A percentile compares a stretch with the other conserved stretches of the same genome.
Evolutionary conservation across 2,113 vertebrate genomes (phyloP).

Genomic region (Hirundichthys speculiger): DNA sequence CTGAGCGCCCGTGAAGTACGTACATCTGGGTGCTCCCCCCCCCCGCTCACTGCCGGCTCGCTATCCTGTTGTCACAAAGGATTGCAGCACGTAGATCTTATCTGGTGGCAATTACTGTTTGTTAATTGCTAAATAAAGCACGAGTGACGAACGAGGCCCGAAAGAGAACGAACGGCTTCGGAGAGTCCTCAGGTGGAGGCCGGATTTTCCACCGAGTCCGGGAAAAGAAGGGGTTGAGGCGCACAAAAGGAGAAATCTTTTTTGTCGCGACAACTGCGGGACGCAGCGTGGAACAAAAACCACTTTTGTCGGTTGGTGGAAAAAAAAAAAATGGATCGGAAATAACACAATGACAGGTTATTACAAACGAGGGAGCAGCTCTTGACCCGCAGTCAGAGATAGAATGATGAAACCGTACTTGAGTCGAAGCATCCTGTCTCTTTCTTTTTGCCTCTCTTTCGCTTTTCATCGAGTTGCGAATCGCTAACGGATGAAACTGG

Average conservation of each 20-base stretch:
- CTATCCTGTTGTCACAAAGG: constrained; percentile 53
- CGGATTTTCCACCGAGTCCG: background rate
- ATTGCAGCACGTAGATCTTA: constrained; percentile 41
- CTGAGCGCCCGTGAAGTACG: constrained; percentile 45
- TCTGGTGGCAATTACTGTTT: constrained; percentile 74
- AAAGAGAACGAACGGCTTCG: constrained; percentile 43
- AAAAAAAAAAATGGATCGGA: constrained; percentile 45
- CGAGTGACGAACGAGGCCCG: constrained; percentile 46
- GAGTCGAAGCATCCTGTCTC: constrained; percentile 57
- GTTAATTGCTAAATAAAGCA: constrained; percentile 71
- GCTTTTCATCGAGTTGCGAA: constrained; percentile 51
- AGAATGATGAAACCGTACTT: constrained; percentile 56
- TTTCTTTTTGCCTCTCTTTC: constrained; percentile 3
- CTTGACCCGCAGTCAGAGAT: constrained; percentile 51
- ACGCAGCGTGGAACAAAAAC: constrained; percentile 34
- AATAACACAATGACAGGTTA: constrained; percentile 67
- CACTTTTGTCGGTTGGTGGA: constrained; percentile 41
- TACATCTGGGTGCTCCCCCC: constrained; percentile 47
- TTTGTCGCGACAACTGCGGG: constrained; percentile 38
- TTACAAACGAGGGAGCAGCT: constrained; percentile 62
- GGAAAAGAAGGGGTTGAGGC: background rate
- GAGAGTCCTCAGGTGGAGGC: constrained; percentile 54
- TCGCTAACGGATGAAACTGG: constrained; percentile 57
- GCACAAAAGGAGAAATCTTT: constrained; percentile 43
- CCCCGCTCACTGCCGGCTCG: constrained; percentile 42